Evolutionary conservation across 2,888 invertebrate species (phyloP), one percentile per base, ranked within the genome.

Genomic region (Nymphalis c-album): DNA sequence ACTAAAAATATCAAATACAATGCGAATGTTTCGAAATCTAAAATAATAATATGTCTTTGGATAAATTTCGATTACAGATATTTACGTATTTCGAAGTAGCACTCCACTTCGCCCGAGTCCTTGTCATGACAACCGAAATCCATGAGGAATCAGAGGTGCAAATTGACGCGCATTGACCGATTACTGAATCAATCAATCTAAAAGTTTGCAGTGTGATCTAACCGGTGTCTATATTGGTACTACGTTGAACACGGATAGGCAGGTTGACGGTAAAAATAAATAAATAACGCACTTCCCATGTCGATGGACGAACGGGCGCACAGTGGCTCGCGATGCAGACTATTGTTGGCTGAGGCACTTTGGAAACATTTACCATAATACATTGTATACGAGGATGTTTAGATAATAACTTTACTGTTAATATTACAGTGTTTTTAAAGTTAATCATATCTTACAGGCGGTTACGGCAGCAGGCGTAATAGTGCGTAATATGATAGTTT

Each of bases 51-150:
- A 85, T 80, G 71, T 84, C 80, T 83, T 80, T 78, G 78, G 63
- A 73, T 72, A 65, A 72, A 82, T 82, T 84, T 80, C 82, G 84
- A 84, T 85, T 84, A 87, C 82, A 82, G 76, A 86, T 88, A 93
- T 93, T 94, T 93, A 94, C 94, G 93, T 92, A 94, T 94, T 93
- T 94, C 94, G 80, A 95, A 87, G 93, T 94, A 94, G 90, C 94
- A 94, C 91, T 95, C 95, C 89, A 94, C 91, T 85, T 94, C 94
- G 77, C 95, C 94, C 70, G 94, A 94, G 78, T 93, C 94, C 83
- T 94, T 94, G 88, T 94, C 93, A 84, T 92, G 89, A 87, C 94
- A 94, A 82, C 94, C 94, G 87, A 93, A 94, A 90, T 94, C 94
- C 93, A 95, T 94, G 86, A 80, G 83, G 82, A 78, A 77, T 73